Evolutionary conservation across 2,113 vertebrate genomes (phyloP), one percentile per base, ranked within the genome.

Genomic region (Lycaon pictus): DNA sequence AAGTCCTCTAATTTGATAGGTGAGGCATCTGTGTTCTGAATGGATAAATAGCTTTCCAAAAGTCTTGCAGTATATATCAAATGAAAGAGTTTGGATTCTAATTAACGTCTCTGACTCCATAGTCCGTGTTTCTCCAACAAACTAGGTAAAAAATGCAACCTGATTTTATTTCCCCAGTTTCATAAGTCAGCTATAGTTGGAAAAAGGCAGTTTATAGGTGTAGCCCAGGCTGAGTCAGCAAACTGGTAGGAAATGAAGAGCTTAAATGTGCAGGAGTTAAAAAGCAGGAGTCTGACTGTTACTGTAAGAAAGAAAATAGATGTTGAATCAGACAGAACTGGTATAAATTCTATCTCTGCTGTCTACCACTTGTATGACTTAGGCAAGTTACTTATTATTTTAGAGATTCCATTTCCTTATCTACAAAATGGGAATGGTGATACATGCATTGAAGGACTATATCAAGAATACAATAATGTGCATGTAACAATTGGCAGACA

Each of bases 341-440:
- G 25, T 60, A 80, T 56, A 80, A 92, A 79, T 85, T 96, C 71
- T 79, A 0, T 79, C n/a, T 93, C 53, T 95, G 56, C 32, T 53
- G 71, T 58, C 51, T 93, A 63, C 17, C 27, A 25, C 12, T 63
- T 51, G 5, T 84, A 5, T 83, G 60, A 94, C 32, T 27, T 77
- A 48, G 71, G 84, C 29, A 93, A 72, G 32, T 60, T 91, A 85
- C 55, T 90, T 51, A 88, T 43, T 27, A 88, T 82, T 93, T 71
- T 37, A 67, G 63, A 90, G 65, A 91, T 60, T 94, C 11, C 11
- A 51, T 53, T 93, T 96, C 56, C 51, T 62, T 87, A 56, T 37
- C 65, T 96, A 72, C 67, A 74, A 92, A 80, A 71, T 53, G 62
- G 29, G 19, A 48, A 81, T 63, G 91, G 83, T 62, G 37, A 74